These are phyloP conservation scores for Athene noctua DNA, from an alignment of 2,113 vertebrate species.

Conservation along the genomic window DNA sequence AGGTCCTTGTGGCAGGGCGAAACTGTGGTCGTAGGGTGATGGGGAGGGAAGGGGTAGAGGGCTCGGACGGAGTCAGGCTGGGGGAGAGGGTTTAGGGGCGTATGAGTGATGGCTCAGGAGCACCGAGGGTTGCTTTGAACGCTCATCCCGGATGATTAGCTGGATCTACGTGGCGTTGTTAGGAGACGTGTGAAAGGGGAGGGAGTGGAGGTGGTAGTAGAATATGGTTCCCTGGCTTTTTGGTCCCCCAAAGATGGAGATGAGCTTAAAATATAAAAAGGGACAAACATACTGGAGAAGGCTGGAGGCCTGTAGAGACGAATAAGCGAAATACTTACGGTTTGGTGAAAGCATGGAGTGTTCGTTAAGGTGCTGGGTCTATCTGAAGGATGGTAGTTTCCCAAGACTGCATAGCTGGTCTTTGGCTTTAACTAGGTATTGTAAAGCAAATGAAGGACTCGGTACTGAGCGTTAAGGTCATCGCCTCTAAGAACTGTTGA, in stretches of 20 bases:
- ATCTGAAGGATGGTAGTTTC: background rate
- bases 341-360: background rate
- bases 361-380: background rate
- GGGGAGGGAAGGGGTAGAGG: background rate
- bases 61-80: background rate
- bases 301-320: background rate
- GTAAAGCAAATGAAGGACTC: conserved; percentile 28
- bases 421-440: background rate
- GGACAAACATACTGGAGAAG: background rate
- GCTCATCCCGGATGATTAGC: background rate
- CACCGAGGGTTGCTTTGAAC: background rate
- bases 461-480: background rate
- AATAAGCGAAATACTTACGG: background rate
- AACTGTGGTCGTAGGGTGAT: background rate
- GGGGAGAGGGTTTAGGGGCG: background rate
- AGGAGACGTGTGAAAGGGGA: conserved; percentile 17
- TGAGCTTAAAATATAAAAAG: background rate
- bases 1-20: background rate
- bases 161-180: conserved; percentile 36
- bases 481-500: background rate
- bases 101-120: background rate
- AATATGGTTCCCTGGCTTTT: conserved; percentile 33
- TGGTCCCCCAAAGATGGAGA: conserved; percentile 24
- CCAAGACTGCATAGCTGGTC: background rate
- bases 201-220: background rate